Evolutionary conservation across 2,888 invertebrate species (phyloP).

Genomic region (Craniophora ligustri): DNA sequence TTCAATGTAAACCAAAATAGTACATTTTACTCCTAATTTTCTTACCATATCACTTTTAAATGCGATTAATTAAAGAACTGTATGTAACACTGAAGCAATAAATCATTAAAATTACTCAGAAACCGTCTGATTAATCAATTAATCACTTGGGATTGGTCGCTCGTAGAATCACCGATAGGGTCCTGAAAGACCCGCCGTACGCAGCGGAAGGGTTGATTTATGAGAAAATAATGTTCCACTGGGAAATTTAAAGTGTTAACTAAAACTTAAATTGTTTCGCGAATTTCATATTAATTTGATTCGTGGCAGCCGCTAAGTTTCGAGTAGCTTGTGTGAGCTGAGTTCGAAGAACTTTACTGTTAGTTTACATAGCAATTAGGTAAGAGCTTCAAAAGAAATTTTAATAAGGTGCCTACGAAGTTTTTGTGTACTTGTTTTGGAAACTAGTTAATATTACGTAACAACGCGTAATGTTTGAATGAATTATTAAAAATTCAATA

Average conservation of each 20-base stretch:
- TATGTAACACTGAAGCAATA: constrained; percentile 64
- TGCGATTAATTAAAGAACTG: constrained; percentile 52
- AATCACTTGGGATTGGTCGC: constrained; percentile 80
- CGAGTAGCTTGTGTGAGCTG: constrained; percentile 42
- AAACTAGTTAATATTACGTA: constrained; percentile 31
- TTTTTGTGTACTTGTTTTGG: constrained; percentile 33
- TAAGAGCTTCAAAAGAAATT: constrained; percentile 40
- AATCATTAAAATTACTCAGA: constrained; percentile 83
- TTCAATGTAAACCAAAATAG: constrained; percentile 3
- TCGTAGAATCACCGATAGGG: constrained; percentile 75
- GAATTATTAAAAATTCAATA: no score
- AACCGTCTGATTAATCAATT: constrained; percentile 83
- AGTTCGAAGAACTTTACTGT: constrained; percentile 38
- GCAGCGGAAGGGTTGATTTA: constrained; percentile 81
- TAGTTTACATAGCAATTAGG: constrained; percentile 47
- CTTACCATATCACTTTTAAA: constrained; percentile 44
- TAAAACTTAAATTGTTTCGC: constrained; percentile 65
- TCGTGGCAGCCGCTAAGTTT: constrained; percentile 39
- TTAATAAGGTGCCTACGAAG: constrained; percentile 33
- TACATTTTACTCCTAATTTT: constrained; percentile 22
- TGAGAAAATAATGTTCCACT: constrained; percentile 81
- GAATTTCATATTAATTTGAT: constrained; percentile 64
- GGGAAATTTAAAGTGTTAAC: constrained; percentile 75
- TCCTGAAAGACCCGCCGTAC: constrained; percentile 63
- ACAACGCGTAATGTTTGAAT: constrained; percentile 12